A percentile compares a stretch with the other conserved stretches of the same genome.
Conservation (phyloP, 2,888 invertebrate species). For the Cephus rjabovi region DNA sequence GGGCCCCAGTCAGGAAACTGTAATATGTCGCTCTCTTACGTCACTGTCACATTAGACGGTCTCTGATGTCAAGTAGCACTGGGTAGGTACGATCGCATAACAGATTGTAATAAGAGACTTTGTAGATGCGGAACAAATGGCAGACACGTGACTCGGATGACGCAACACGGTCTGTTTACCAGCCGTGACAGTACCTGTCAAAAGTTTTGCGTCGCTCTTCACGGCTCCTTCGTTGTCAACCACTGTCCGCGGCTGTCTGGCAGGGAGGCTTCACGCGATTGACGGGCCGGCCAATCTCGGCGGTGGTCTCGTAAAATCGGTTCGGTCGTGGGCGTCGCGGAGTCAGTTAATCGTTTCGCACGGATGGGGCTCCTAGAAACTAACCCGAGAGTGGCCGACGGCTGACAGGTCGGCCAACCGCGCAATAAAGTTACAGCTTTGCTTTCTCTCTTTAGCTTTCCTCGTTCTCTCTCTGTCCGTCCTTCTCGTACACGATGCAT, state of each 20-base stretch:
- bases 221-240: background rate
- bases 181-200: background rate
- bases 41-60: background rate
- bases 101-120: background rate
- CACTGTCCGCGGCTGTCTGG: background rate
- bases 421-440: slow-evolving; percentile 10
- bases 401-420: slow-evolving; percentile 16
- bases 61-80: background rate
- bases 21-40: background rate
- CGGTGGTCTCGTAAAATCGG: slow-evolving; percentile 19
- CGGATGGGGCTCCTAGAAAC: slow-evolving; percentile 9
- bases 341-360: slow-evolving; percentile 22
- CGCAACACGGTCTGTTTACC: background rate
- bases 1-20: background rate
- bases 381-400: slow-evolving; percentile 4
- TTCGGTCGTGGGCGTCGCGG: background rate
- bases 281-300: slow-evolving; percentile 10
- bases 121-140: background rate
- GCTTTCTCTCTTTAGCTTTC: background rate
- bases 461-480: background rate
- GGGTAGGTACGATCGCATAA: background rate
- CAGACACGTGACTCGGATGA: background rate
- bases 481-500: background rate
- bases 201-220: background rate
- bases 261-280: background rate